These are phyloP conservation scores for Chorisops tibialis DNA, from an alignment of 2,888 invertebrate genomes.

Conservation along the genomic window DNA sequence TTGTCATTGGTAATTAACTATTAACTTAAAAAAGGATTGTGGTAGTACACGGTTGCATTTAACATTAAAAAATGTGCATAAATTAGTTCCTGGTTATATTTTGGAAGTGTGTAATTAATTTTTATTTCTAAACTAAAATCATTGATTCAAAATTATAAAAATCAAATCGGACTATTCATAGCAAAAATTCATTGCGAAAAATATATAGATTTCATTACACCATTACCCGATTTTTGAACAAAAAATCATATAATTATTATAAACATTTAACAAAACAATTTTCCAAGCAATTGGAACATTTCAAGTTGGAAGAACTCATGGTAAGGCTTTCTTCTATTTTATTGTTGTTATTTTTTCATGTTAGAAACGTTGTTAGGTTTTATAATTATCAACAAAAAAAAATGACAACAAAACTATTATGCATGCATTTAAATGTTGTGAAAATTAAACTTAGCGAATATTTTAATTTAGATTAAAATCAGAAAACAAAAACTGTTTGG, in stretches of 20 bases:
- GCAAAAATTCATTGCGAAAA: too few species aligned
- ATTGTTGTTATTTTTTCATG: conserved; percentile 7
- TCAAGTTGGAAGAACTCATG: conserved; percentile 37
- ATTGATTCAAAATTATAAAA: too few species aligned
- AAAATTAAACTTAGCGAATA: not conserved
- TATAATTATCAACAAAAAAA: conserved; percentile 6
- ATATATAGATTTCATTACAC: too few species aligned
- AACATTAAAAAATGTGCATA: too few species aligned
- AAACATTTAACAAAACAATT: conserved; percentile 26
- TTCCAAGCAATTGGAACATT: conserved; percentile 38
- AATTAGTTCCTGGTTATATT: too few species aligned
- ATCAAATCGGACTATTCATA: too few species aligned
- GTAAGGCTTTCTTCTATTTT: conserved; percentile 32
- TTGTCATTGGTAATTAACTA: too few species aligned
- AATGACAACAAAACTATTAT: conserved; percentile 16
- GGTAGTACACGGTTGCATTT: too few species aligned
- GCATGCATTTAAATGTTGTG: conserved; percentile 25
- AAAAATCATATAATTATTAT: not conserved
- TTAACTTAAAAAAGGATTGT: too few species aligned
- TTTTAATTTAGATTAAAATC: not conserved
- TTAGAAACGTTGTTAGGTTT: conserved; percentile 5
- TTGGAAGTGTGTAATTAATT: too few species aligned
- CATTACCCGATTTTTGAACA: conserved; percentile 1
- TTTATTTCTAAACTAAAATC: too few species aligned
- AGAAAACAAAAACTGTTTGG: conserved; percentile 11